A percentile compares a stretch with the other conserved stretches of the same genome.
phyloP scores from a whole-genome alignment of 92 coral and sea anemone genomes.

The Porites evermanni region DNA sequence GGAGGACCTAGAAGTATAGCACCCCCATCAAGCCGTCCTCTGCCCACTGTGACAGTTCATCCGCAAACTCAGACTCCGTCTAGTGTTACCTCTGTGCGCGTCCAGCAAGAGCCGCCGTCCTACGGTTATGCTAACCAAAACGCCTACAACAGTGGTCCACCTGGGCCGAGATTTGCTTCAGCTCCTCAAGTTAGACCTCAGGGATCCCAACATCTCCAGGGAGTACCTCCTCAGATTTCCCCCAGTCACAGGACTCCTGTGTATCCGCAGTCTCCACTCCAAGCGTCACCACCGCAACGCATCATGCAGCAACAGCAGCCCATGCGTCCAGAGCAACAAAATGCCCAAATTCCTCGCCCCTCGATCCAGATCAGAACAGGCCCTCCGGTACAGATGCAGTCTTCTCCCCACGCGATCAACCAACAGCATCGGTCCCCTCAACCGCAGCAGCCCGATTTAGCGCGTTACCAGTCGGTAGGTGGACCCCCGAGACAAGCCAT shows the following conservation, averaged over 20 bases:
- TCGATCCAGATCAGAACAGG: constrained; percentile 31
- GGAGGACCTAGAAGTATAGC: constrained; percentile 23
- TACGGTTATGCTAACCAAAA: constrained; percentile 32
- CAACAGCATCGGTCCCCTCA: constrained; percentile 7
- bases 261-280: constrained; percentile 25
- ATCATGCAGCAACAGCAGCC: constrained; percentile 49
- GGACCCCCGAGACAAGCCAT: constrained; percentile 27
- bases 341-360: constrained; percentile 21
- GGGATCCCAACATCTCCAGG: constrained; percentile 19
- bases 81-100: constrained; percentile 59
- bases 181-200: constrained; percentile 29
- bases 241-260: constrained; percentile 28
- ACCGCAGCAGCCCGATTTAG: constrained; percentile 15
- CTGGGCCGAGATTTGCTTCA: constrained; percentile 35
- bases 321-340: constrained; percentile 43
- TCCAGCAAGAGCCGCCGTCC: constrained; percentile 42
- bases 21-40: constrained; percentile 59
- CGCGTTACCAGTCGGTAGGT: constrained; percentile 23
- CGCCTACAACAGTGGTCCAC: constrained; percentile 32
- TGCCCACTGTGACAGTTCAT: constrained; percentile 93
- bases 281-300: constrained; percentile 26
- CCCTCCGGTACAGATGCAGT: constrained; percentile 26
- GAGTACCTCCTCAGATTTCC: constrained; percentile 30
- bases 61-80: constrained; percentile 81
- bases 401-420: constrained; percentile 28